Conservation (phyloP, 2,888 invertebrate genomes). For the Platycheirus rosarum region DNA sequence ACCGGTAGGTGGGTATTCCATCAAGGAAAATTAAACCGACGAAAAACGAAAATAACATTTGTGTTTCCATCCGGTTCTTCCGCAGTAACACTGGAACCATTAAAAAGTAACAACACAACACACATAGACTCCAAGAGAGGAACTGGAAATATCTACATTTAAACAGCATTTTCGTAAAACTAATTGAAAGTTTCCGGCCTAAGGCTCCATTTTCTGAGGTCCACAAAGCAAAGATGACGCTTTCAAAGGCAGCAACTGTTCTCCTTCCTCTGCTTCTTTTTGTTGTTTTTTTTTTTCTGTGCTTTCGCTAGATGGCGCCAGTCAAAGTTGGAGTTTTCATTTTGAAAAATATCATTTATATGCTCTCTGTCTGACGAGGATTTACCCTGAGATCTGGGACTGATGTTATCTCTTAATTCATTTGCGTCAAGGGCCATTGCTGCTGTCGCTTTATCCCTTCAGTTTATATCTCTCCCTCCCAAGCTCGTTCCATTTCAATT, state of each 20-base stretch:
- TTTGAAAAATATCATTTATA: conserved; percentile 66
- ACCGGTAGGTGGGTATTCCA: conserved; percentile 42
- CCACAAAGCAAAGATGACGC: conserved; percentile 32
- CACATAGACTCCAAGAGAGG: conserved; percentile 7
- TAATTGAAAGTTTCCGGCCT: conserved; percentile 71
- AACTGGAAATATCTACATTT: conserved; percentile 53
- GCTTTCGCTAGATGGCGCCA: conserved; percentile 4
- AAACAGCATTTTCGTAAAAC: conserved; percentile 57
- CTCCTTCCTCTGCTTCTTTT: conserved; percentile 13
- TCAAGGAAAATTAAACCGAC: conserved; percentile 9
- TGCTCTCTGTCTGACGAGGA: conserved; percentile 33
- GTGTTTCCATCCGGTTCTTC: conserved; percentile 1
- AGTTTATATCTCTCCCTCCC: not conserved
- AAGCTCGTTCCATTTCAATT: conserved; percentile 24
- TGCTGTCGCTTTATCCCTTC: conserved; percentile 23
- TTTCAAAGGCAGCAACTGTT: conserved; percentile 1
- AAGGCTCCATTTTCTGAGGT: conserved; percentile 27
- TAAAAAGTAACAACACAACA: not conserved
- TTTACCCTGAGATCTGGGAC: conserved; percentile 33
- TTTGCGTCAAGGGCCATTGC: conserved; percentile 52
- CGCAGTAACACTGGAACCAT: not conserved
- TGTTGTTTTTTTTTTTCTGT: not conserved
- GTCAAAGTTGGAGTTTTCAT: conserved; percentile 47
- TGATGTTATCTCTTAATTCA: conserved; percentile 69
- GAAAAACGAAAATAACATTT: conserved; percentile 57